A percentile compares a stretch with the other conserved stretches of the same genome.
Evolutionary conservation across 2,113 vertebrate genomes (phyloP).

Genomic region (Cyprinus carpio): DNA sequence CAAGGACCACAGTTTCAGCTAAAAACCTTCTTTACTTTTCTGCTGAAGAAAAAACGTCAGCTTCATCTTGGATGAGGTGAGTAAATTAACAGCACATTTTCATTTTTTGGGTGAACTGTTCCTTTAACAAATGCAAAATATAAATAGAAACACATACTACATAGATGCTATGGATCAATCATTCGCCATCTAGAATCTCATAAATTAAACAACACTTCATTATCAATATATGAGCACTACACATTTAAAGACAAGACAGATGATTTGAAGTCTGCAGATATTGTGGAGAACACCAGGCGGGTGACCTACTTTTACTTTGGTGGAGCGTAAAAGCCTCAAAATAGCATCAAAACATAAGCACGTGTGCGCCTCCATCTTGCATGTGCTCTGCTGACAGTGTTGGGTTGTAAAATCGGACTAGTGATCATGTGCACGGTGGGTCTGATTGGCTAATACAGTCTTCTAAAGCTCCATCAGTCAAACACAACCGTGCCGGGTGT

Average conservation of each 20-base stretch:
- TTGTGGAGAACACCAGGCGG: constrained; percentile 13
- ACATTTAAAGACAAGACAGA: constrained; percentile 38
- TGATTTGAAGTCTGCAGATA: constrained; percentile 17
- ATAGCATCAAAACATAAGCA: constrained; percentile 50
- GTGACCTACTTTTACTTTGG: constrained; percentile 37
- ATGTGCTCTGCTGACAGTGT: constrained; percentile 52
- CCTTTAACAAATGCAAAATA: constrained; percentile 15
- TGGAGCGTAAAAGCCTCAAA: constrained; percentile 29
- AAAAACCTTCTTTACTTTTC: too few species aligned
- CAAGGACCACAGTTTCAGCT: too few species aligned
- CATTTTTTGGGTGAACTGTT: too few species aligned
- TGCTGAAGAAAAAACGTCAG: too few species aligned
- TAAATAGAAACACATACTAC: constrained; percentile 24
- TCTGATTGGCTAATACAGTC: constrained; percentile 55
- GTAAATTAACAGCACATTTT: too few species aligned
- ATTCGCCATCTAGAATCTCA: not conserved
- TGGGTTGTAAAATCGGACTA: constrained; percentile 9
- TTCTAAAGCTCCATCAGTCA: constrained; percentile 66
- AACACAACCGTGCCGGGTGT: constrained; percentile 69
- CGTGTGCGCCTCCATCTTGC: constrained; percentile 43
- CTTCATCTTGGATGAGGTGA: too few species aligned
- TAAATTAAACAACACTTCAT: not conserved
- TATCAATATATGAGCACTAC: not conserved
- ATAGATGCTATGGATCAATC: constrained; percentile 14
- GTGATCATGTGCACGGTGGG: constrained; percentile 46